Percentiles rank a stretch among this genome's conserved stretches.
These are phyloP conservation scores for Nothura maculosa DNA, from an alignment of 2,797 vertebrate species.

Conservation along the genomic window DNA sequence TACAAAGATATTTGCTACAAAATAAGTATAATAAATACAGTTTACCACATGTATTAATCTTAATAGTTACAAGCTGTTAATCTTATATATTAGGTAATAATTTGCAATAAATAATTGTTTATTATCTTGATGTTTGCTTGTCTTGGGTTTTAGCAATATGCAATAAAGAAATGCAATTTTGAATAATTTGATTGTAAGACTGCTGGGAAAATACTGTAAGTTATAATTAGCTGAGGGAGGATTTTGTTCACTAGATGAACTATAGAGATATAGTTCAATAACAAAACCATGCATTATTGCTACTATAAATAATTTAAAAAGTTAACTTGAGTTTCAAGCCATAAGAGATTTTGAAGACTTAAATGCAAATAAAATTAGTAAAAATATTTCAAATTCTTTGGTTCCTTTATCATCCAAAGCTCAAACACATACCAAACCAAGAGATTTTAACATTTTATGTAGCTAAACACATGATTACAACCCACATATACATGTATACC, in stretches of 20 bases:
- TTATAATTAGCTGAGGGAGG: conserved; percentile 86
- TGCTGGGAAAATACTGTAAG: conserved; percentile 86
- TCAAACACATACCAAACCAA: neutral
- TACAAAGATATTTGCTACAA: conserved; percentile 93
- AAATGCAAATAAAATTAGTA: conserved; percentile 75
- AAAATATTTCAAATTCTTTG: conserved; percentile 67
- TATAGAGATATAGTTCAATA: conserved; percentile 78
- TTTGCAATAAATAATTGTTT: conserved; percentile 99
- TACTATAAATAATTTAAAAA: conserved; percentile 84
- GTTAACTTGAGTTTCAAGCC: conserved; percentile 79
- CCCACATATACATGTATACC: neutral
- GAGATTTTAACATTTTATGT: neutral
- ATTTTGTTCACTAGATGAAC: conserved; percentile 80
- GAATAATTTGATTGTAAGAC: conserved; percentile 90
- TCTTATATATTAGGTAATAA: conserved; percentile 99
- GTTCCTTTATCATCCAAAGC: conserved; percentile 6
- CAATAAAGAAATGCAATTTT: conserved; percentile 91
- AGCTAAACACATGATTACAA: neutral
- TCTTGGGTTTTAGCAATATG: conserved; percentile 90
- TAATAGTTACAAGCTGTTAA: conserved; percentile 97
- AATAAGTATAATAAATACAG: conserved; percentile 99
- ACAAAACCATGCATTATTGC: conserved; percentile 81
- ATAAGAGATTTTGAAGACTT: conserved; percentile 75
- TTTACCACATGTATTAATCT: conserved; percentile 93
- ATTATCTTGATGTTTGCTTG: conserved; percentile 92